Evolutionary conservation across 2,888 invertebrate species (phyloP).

Genomic region (Laothoe populi): DNA sequence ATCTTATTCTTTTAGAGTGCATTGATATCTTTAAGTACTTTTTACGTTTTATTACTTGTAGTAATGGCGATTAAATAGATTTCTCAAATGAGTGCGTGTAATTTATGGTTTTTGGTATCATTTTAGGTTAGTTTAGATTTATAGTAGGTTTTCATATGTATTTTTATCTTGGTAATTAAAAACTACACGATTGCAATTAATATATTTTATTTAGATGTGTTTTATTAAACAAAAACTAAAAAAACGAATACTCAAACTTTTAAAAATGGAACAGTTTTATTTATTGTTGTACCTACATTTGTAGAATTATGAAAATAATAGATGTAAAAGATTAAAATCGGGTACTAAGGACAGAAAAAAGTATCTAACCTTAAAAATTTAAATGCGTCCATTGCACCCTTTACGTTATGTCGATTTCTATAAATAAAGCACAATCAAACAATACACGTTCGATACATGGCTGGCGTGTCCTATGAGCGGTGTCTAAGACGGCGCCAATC

Average conservation of each 20-base stretch:
- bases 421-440: slow-evolving; percentile 4
- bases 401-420: background rate
- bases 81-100: slow-evolving; percentile 1
- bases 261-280: too few relatives aligned
- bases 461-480: slow-evolving; percentile 47
- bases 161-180: background rate
- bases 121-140: background rate
- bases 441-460: background rate
- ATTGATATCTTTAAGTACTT: slow-evolving; percentile 20
- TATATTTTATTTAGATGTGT: background rate
- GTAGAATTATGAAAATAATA: too few relatives aligned
- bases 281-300: too few relatives aligned
- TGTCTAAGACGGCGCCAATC: slow-evolving; percentile 66
- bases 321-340: too few relatives aligned
- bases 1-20: background rate
- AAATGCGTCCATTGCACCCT: background rate
- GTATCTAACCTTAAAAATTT: background rate
- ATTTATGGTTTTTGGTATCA: background rate
- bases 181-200: slow-evolving; percentile 1
- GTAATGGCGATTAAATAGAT: slow-evolving; percentile 28
- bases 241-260: too few relatives aligned
- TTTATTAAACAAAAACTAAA: background rate
- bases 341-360: too few relatives aligned
- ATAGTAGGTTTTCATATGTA: background rate
- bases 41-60: slow-evolving; percentile 21